Evolutionary conservation across 2,113 vertebrate genomes (phyloP).

Genomic region (Pungitius pungitius): DNA sequence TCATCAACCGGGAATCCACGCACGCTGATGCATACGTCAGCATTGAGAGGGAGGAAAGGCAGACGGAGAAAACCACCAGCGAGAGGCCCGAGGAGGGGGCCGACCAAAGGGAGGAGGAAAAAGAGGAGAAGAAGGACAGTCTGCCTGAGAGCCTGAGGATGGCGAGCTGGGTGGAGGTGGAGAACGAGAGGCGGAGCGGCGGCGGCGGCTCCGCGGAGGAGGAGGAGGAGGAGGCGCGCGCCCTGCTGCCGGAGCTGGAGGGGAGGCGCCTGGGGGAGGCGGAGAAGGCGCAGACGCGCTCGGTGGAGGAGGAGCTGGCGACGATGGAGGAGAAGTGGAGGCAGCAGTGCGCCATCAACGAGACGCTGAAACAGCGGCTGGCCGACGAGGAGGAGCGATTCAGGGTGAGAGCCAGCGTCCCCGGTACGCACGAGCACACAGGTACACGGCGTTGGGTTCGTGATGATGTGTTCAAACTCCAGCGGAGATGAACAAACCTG

Average conservation of each 20-base stretch:
- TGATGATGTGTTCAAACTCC: no score
- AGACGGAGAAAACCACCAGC: background rate
- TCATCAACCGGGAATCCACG: constrained; percentile 2
- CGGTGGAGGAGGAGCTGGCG: constrained; percentile 91
- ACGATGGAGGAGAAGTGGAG: constrained; percentile 95
- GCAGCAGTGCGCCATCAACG: constrained; percentile 91
- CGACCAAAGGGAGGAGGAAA: constrained; percentile 32
- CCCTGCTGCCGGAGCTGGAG: constrained; percentile 14
- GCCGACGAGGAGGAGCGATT: constrained; percentile 88
- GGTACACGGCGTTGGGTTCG: no score
- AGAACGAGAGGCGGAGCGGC: constrained; percentile 37
- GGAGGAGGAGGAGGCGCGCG: background rate
- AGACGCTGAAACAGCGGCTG: constrained; percentile 87
- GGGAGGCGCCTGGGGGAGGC: constrained; percentile 39
- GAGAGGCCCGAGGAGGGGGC: constrained; percentile 49
- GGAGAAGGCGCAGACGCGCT: constrained; percentile 74
- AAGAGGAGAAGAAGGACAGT: constrained; percentile 53
- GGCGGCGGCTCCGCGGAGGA: constrained; percentile 3
- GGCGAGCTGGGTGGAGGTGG: constrained; percentile 76
- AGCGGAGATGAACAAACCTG: background rate
- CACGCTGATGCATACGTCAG: background rate
- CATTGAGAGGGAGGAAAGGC: constrained; percentile 39
- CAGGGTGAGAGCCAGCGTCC: constrained; percentile 82
- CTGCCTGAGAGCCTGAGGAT: constrained; percentile 66
- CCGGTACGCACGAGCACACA: no score